Conservation (phyloP, 2,113 vertebrate genomes). For the Rhegmatorhina hoffmannsi region DNA sequence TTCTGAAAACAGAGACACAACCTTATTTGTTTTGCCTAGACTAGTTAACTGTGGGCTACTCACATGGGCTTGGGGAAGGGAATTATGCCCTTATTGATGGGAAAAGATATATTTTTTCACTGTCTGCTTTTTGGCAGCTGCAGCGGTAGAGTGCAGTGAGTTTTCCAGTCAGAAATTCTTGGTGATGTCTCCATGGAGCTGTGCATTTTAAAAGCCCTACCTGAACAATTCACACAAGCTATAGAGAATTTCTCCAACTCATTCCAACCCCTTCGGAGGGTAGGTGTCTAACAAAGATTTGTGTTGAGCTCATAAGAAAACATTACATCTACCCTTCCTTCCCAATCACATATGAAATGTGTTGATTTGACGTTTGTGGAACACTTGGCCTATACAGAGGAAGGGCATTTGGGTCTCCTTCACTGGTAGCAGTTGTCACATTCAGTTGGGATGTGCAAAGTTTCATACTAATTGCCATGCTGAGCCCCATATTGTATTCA, state of each 20-base stretch:
- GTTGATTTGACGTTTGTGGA: background rate
- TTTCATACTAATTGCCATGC: fast-evolving
- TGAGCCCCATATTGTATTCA: background rate
- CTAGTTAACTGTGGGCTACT: background rate
- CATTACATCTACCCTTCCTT: background rate
- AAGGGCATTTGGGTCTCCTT: background rate
- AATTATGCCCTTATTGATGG: background rate
- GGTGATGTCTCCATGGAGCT: background rate
- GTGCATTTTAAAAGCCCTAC: background rate
- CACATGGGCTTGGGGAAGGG: background rate
- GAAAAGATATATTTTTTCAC: background rate
- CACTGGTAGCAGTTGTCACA: background rate
- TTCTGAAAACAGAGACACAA: constrained; percentile 12
- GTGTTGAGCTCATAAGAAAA: fast-evolving
- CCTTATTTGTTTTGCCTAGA: background rate
- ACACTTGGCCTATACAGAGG: background rate
- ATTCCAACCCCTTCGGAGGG: background rate
- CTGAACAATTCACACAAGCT: background rate
- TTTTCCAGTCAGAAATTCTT: constrained; percentile 11
- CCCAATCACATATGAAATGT: fast-evolving
- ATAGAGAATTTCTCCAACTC: background rate
- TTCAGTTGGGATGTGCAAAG: background rate
- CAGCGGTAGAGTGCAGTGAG: background rate
- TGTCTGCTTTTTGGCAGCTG: background rate
- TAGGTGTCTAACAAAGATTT: background rate